Percentiles rank a stretch among this genome's conserved stretches.
Conservation (phyloP, 2,888 invertebrate species). For the Watsonalla cultraria region DNA sequence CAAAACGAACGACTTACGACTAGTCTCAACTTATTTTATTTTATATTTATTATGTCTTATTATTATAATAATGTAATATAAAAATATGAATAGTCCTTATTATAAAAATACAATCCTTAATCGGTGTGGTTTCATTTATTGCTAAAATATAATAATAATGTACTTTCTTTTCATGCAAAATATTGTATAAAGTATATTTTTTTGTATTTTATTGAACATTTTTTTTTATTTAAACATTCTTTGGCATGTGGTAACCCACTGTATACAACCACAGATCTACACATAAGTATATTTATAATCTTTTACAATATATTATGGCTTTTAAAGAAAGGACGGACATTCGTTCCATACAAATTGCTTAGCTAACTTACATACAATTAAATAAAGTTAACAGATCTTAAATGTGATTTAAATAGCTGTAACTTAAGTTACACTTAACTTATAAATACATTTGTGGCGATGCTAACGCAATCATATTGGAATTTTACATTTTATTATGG, state of each 20-base stretch:
- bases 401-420: constrained; percentile 1
- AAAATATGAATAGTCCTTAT: neutral
- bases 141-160: constrained; percentile 32
- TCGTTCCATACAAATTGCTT: constrained; percentile 30
- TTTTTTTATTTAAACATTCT: constrained; percentile 62
- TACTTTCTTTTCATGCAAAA: constrained; percentile 55
- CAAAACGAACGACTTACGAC: constrained; percentile 68
- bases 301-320: constrained; percentile 32
- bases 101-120: constrained; percentile 7
- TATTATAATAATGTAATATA: constrained; percentile 2
- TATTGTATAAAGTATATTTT: constrained; percentile 19
- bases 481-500: neutral
- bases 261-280: constrained; percentile 14
- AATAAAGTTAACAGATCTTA: neutral
- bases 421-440: neutral
- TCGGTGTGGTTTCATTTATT: constrained; percentile 18
- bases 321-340: constrained; percentile 45
- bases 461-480: neutral
- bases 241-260: constrained; percentile 60
- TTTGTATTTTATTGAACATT: constrained; percentile 30
- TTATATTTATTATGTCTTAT: constrained; percentile 26
- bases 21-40: constrained; percentile 50
- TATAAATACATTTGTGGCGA: neutral
- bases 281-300: constrained; percentile 23
- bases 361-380: neutral